Evolutionary conservation across 2,797 vertebrate species (phyloP).

Genomic region (Uromys caudimaculatus): DNA sequence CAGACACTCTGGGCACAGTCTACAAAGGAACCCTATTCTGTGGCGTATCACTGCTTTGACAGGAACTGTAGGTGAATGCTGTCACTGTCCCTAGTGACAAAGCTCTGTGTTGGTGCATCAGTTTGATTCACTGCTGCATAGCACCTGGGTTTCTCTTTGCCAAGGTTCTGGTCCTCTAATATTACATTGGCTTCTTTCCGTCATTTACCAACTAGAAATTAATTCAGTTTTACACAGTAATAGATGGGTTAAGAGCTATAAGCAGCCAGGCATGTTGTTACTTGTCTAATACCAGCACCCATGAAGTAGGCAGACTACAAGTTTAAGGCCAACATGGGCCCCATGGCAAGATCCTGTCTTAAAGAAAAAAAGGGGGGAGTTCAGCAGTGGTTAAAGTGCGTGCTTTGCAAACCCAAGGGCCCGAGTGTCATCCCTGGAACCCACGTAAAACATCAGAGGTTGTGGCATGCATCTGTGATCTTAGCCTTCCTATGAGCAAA

Average conservation of each 20-base stretch:
- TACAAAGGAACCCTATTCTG: no score
- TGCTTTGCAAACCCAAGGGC: background rate
- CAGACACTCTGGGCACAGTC: background rate
- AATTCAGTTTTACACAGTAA: background rate
- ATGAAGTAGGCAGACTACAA: background rate
- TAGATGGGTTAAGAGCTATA: background rate
- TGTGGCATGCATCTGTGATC: background rate
- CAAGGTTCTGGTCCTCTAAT: background rate
- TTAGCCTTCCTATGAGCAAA: background rate
- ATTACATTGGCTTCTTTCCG: background rate
- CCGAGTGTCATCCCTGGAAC: background rate
- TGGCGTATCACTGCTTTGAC: background rate
- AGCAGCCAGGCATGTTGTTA: background rate
- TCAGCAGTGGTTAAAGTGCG: background rate
- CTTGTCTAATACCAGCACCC: background rate
- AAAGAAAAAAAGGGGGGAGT: background rate
- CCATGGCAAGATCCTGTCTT: background rate
- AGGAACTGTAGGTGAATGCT: background rate
- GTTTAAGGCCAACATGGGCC: background rate
- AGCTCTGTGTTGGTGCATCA: background rate
- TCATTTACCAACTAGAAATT: background rate
- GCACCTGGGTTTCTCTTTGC: background rate
- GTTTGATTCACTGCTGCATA: background rate
- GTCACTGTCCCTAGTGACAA: background rate
- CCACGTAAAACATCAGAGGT: background rate